Evolutionary conservation across 2,888 invertebrate genomes (phyloP), one percentile per base, ranked within the genome.

Genomic region (Drosophila leonis): DNA sequence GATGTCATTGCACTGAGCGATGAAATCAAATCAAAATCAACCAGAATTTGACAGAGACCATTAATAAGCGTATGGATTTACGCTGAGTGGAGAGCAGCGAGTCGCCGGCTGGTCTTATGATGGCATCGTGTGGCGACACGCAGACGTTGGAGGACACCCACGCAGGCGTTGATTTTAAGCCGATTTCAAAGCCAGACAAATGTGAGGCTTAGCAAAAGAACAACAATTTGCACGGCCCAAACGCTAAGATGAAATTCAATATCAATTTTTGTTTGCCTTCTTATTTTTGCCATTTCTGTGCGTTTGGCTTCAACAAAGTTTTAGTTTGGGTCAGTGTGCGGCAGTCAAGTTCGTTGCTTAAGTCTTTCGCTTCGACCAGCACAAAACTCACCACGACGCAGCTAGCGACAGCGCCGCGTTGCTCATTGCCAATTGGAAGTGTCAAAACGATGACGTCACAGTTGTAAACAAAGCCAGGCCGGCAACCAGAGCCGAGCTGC

Each of bases 101-200:
- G 62, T 61, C 42, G 59, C 33, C 44, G 64, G 57, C 67, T 51
- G 64, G 64, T 59, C 65, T 49, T 65, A 55, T 46, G 70, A 59
- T 69, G 65, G 74, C 62, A 41, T 54, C 52, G 55, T 56, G 54
- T 56, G 72, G 75, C 68, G 74, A 74, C 64, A 64, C 57, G 33
- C 55, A 39, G 44, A 64, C 56, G 54, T 44, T 46, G 67, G 52
- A 62, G 87, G 69, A 89, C 90, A 89, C 86, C 86, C 86, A 87
- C 86, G 89, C 80, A 72, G 86, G 81, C 87, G 88, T 87, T 87
- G 86, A 87, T 81, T 87, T 88, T 88, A 88, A 88, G 88, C 86
- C 83, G 88, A 83, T 85, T 85, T 80, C 83, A 86, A 84, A 84
- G 85, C 82, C 87, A 83, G 89, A 88, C 89, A 88, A 87, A 86